A percentile compares a stretch with the other conserved stretches of the same genome.
These are phyloP conservation scores for Aplodontia rufa DNA, from an alignment of 2,113 vertebrate genomes.

Conservation along the genomic window DNA sequence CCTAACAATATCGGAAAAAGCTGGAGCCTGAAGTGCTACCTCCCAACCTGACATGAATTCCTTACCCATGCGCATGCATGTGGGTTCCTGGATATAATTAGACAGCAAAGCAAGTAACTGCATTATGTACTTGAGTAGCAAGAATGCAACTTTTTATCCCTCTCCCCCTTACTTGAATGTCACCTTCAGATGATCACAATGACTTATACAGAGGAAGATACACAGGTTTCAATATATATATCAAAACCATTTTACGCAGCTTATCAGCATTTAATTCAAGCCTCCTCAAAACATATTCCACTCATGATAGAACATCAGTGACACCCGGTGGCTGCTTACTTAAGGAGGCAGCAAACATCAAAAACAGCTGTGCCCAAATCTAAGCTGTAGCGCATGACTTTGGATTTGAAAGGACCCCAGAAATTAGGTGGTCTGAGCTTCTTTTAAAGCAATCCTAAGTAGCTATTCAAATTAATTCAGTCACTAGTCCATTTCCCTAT, in stretches of 20 bases:
- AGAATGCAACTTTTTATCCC: not conserved
- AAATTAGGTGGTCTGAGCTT: not conserved
- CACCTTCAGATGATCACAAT: not conserved
- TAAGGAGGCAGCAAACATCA: not conserved
- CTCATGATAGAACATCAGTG: not conserved
- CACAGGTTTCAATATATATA: too few species aligned
- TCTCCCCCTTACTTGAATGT: not conserved
- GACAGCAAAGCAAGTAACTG: not conserved
- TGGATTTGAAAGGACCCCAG: not conserved
- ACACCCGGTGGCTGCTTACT: conserved; percentile 74
- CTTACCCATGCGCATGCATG: rapidly evolving
- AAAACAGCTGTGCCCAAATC: rapidly evolving
- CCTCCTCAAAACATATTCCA: rapidly evolving
- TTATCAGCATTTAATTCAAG: not conserved
- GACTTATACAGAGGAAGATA: not conserved
- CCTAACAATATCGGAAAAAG: not conserved
- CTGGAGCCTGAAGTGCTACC: too few species aligned
- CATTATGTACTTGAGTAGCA: not conserved
- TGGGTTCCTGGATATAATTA: rapidly evolving
- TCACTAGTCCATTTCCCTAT: not conserved
- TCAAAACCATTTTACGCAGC: rapidly evolving
- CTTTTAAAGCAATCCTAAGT: too few species aligned
- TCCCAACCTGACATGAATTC: rapidly evolving
- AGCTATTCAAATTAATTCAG: not conserved
- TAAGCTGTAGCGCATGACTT: rapidly evolving